Evolutionary conservation across 2,113 vertebrate genomes (phyloP), one percentile per base, ranked within the genome.

Genomic region (Upupa epops): DNA sequence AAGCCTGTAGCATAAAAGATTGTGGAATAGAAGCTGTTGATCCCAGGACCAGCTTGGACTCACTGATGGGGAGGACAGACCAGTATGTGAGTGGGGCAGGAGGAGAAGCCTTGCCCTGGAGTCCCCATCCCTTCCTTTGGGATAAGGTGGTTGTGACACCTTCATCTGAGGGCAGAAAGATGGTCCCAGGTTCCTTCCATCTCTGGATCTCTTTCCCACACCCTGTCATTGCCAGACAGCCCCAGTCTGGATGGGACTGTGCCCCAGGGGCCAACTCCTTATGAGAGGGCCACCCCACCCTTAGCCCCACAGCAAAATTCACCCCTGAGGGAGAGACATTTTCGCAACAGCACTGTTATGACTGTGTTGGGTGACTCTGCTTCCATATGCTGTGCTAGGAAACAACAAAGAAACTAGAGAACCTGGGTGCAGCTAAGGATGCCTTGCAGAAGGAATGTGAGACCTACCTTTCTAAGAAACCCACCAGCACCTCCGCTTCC

Each of bases 381-480:
- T 94, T 61, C 74, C 61, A 13, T 94, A 89, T 92, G 42, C 15
- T 42, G 31, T 65, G 64, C 70, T 95, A 99, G 99, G 96, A 94
- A 96, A 94, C 96, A 31, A 93, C 94, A 69, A 96, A 95, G 88
- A 95, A 42, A 26, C 97, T 99, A 40, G 97, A 98, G 95, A 95
- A 68, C 85, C 96, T 99, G 90, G 98, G 98, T 77, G 92, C 97
- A 36, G 95, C 99, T 94, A 99, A 97, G 77, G 97, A 96, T 72
- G 96, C 95, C 3, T 96, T 98, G 36, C 97, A 98, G 96, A 97
- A 94, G 37, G 96, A 98, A 24, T 97, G 99, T 32, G 98, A 99
- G 93, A 97, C 95, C 1, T 97, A 98, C 25, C 95, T 99, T 80
- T 96, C 97, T 13, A 96, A 97, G 70, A 97, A 96, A 78, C 92